Evolutionary conservation across 2,797 vertebrate species (phyloP).

Genomic region (Sebastolobus alascanus): DNA sequence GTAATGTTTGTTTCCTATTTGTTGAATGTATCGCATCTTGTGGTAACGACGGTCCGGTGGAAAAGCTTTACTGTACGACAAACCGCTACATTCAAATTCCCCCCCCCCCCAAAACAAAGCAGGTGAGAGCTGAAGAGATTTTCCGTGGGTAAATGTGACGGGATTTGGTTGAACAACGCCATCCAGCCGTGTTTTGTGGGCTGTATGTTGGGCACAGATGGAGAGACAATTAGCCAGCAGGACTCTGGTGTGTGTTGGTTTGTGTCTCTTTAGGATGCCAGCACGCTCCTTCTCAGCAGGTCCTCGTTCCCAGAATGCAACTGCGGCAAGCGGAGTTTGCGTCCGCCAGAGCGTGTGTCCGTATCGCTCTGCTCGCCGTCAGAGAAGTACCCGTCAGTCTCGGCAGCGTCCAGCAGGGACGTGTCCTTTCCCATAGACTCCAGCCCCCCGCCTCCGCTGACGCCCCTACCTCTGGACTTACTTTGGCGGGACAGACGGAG

Average conservation of each 20-base stretch:
- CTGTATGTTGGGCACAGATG: constrained; percentile 65
- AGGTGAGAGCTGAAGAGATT: constrained; percentile 59
- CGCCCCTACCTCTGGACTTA: constrained; percentile 83
- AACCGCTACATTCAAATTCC: constrained; percentile 80
- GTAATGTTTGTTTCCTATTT: constrained; percentile 66
- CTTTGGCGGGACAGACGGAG: constrained; percentile 88
- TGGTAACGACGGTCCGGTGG: constrained; percentile 57
- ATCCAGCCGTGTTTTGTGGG: constrained; percentile 55
- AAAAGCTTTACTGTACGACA: constrained; percentile 67
- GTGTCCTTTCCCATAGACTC: constrained; percentile 76
- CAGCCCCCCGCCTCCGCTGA: constrained; percentile 60
- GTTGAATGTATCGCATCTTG: constrained; percentile 54
- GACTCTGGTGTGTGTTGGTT: constrained; percentile 55
- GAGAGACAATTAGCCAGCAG: constrained; percentile 55
- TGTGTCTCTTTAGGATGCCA: constrained; percentile 90
- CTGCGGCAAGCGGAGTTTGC: constrained; percentile 86
- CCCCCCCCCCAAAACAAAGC: constrained; percentile 57
- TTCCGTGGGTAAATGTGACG: constrained; percentile 55
- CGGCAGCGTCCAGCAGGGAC: constrained; percentile 84
- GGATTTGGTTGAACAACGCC: constrained; percentile 75
- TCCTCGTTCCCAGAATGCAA: constrained; percentile 92
- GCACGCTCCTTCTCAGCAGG: constrained; percentile 93
- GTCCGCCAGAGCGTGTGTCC: constrained; percentile 84
- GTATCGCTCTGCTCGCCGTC: constrained; percentile 94
- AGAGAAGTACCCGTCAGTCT: constrained; percentile 94